A percentile compares a stretch with the other conserved stretches of the same genome.
Conservation (phyloP, 2,888 invertebrate genomes). For the Diadegma fenestrale region DNA sequence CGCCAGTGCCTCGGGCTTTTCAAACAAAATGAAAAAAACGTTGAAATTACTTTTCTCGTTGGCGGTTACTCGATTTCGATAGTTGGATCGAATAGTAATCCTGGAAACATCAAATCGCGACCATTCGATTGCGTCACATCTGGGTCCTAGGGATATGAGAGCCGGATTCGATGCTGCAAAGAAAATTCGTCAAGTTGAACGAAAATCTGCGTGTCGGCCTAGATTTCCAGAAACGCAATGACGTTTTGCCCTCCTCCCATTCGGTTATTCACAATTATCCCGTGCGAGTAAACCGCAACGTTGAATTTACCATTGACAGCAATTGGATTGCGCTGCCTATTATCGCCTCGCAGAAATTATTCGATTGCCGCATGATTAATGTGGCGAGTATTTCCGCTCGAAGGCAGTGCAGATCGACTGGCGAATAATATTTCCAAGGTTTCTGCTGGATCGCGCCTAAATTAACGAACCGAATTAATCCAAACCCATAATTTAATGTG, state of each 20-base stretch:
- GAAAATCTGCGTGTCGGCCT: not conserved
- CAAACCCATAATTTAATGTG: not conserved
- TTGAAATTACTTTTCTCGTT: not conserved
- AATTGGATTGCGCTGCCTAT: slow-evolving; percentile 41
- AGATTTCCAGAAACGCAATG: not conserved
- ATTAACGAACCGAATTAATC: not conserved
- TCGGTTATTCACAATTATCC: not conserved
- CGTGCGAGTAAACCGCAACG: not conserved
- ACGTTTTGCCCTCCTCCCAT: not conserved
- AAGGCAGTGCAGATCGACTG: slow-evolving; percentile 15
- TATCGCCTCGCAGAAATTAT: slow-evolving; percentile 29
- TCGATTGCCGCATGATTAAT: slow-evolving; percentile 50
- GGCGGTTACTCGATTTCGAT: not conserved
- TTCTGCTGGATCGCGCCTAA: not conserved
- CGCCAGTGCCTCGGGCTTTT: not conserved
- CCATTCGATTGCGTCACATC: not conserved
- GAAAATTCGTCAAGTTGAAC: not conserved
- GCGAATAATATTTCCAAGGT: not conserved
- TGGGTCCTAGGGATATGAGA: not conserved
- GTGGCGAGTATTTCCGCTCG: slow-evolving; percentile 15
- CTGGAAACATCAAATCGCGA: not conserved
- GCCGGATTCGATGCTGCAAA: not conserved
- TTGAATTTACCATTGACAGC: slow-evolving; percentile 7
- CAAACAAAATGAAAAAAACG: not conserved
- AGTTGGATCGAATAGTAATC: not conserved